These are phyloP conservation scores for Formica aserva DNA, from an alignment of 2,888 invertebrate species.

Conservation along the genomic window DNA sequence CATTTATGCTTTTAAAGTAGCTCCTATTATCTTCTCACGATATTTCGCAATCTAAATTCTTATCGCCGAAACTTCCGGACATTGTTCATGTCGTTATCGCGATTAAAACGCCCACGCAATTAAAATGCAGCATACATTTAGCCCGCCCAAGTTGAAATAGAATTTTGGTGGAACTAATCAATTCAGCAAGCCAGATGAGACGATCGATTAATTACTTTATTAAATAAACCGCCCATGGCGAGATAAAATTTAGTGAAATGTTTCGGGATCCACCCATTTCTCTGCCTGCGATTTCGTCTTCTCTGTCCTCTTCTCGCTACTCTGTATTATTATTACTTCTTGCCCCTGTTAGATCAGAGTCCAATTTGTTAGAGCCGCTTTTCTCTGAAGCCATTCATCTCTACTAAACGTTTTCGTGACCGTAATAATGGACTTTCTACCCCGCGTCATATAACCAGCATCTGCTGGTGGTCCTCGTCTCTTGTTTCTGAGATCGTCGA, in stretches of 20 bases:
- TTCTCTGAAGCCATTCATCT: conserved; percentile 45
- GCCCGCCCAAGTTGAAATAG: conserved; percentile 31
- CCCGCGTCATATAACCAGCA: conserved; percentile 5
- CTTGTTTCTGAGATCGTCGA: conserved; percentile 64
- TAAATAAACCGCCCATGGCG: conserved; percentile 51
- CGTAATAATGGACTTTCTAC: conserved; percentile 42
- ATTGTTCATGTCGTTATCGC: conserved; percentile 64
- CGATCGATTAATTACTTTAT: conserved; percentile 58
- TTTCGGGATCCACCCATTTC: conserved; percentile 3
- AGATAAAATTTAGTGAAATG: conserved; percentile 34
- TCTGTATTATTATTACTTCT: conserved; percentile 41
- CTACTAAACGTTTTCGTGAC: conserved; percentile 43
- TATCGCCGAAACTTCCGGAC: conserved; percentile 66
- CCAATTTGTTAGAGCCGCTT: conserved; percentile 48
- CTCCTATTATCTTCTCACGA: conserved; percentile 50
- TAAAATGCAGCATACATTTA: neutral
- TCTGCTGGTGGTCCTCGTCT: conserved; percentile 32
- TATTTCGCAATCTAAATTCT: conserved; percentile 53
- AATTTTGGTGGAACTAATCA: conserved; percentile 53
- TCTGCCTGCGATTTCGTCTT: neutral
- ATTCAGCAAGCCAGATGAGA: conserved; percentile 54
- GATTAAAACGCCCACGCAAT: conserved; percentile 44
- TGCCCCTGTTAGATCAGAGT: conserved; percentile 7
- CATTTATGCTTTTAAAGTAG: conserved; percentile 58
- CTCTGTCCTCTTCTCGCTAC: neutral